Base-by-base conservation (phyloP, 2,888 invertebrate species). In the Cepaea hortensis region DNA sequence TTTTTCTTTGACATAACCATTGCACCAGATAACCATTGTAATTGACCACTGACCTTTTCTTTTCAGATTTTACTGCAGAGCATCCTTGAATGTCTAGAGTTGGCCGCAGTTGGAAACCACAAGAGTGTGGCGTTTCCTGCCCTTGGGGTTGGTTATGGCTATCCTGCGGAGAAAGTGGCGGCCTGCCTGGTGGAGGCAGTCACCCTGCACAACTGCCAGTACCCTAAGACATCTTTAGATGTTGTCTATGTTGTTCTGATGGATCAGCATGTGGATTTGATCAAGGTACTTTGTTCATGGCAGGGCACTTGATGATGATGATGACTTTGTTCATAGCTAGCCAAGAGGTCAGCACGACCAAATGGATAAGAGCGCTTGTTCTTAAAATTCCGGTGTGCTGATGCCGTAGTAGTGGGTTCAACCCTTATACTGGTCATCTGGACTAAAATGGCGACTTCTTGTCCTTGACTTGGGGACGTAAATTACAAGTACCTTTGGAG, bases 111-210 rank as follows among this genome's bases (percentile, higher is more conserved):
- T 11, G 50, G 70, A 23, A 48, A 70, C n/a, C 65, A 72, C 65
- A 70, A 68, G 35, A 68, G 4, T n/a, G 35, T 81, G 55, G 48
- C 81, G n/a, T 50, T 81, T 46, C 81, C 81, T 70, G 81, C 81
- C 11, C 20, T 81, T n/a, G 81, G 81, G 3, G 20, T 23, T 48
- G 81, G 81, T 70, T 70, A 70, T 13, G 55, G 23, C 9, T 81
- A 81, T 46, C 81, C 81, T 7, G 4, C 70, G 7, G 81, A 68
- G 13, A 48, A 81, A 70, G 70, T 81, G 46, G 70, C 70, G 18
- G 20, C 5, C 20, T 68, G 23, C 20, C 55, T 72, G 50, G 48
- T 81, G 23, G 68, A 70, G 35, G 81, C 81, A 50, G 81, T 70
- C 15, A 50, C 50, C 50, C 20, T 81, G 70, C 81, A 81, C 18